Percentiles rank a stretch among this genome's conserved stretches.
These are phyloP conservation scores for Acipenser oxyrinchus DNA, from an alignment of 2,797 vertebrate species.

Conservation along the genomic window DNA sequence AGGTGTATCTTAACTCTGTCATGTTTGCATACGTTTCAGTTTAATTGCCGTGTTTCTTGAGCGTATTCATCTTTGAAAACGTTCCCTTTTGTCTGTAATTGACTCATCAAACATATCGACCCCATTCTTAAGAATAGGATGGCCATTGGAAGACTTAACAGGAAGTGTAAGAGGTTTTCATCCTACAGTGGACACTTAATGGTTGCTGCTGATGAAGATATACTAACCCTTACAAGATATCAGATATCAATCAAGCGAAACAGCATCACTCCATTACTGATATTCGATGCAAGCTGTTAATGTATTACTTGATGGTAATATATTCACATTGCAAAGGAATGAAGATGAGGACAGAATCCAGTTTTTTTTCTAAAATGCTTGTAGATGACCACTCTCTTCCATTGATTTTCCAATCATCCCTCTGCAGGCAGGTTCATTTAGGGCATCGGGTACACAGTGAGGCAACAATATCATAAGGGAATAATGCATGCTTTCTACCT, in stretches of 20 bases:
- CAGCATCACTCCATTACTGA: not conserved
- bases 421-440: no score
- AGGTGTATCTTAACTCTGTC: slow-evolving; percentile 11
- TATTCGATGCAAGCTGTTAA: not conserved
- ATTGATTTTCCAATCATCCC: no score
- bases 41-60: slow-evolving; percentile 24
- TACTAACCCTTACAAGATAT: not conserved
- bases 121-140: slow-evolving; percentile 19
- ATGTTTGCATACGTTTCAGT: slow-evolving; percentile 16
- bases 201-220: slow-evolving; percentile 14
- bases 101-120: slow-evolving; percentile 26
- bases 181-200: slow-evolving; percentile 8
- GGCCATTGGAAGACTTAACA: slow-evolving; percentile 12
- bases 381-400: no score
- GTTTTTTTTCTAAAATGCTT: no score
- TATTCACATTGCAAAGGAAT: not conserved
- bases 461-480: no score
- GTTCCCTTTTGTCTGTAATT: slow-evolving; percentile 30
- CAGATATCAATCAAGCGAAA: not conserved
- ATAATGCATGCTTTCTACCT: no score
- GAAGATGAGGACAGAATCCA: not conserved
- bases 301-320: not conserved
- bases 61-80: slow-evolving; percentile 18
- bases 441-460: no score
- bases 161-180: slow-evolving; percentile 10